A percentile compares a stretch with the other conserved stretches of the same genome.
These are phyloP conservation scores for Pao palembangensis DNA, from an alignment of 2,113 vertebrate species.

Conservation along the genomic window DNA sequence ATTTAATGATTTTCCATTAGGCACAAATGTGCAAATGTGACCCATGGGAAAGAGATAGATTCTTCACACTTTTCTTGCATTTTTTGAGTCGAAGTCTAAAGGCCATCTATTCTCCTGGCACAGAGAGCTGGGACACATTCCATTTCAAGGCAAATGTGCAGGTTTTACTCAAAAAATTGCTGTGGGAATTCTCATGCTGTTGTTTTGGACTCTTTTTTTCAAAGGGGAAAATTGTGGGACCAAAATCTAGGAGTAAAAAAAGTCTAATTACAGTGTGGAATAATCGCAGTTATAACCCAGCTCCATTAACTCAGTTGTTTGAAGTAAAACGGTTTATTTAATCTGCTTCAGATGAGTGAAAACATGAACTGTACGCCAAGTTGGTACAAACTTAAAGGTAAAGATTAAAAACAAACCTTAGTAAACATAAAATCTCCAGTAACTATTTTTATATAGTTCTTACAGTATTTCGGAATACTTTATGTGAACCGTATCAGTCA, in stretches of 20 bases:
- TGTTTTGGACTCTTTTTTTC: conserved; percentile 42
- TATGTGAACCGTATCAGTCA: too few relatives aligned
- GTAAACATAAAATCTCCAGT: too few relatives aligned
- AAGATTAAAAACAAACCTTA: too few relatives aligned
- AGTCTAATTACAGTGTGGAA: conserved; percentile 29
- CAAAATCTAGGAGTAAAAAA: conserved; percentile 32
- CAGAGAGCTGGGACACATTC: conserved; percentile 57
- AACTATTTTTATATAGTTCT: too few relatives aligned
- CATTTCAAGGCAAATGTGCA: conserved; percentile 45
- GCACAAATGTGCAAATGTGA: conserved; percentile 75
- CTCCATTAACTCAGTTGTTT: conserved; percentile 41
- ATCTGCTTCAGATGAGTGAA: neutral
- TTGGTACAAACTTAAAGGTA: too few relatives aligned
- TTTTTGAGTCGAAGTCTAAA: conserved; percentile 67
- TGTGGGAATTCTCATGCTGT: conserved; percentile 56
- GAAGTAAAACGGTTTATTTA: conserved; percentile 24
- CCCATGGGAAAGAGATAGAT: conserved; percentile 68
- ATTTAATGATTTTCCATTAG: conserved; percentile 72
- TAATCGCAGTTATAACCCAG: conserved; percentile 49
- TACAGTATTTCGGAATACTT: too few relatives aligned
- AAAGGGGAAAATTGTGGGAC: conserved; percentile 15
- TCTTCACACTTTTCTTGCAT: conserved; percentile 71
- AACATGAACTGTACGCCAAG: conserved; percentile 7
- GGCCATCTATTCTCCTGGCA: conserved; percentile 35
- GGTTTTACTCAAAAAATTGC: conserved; percentile 33